Conservation (phyloP, 2,797 vertebrate species). For the Craterocephalus amniculus region DNA sequence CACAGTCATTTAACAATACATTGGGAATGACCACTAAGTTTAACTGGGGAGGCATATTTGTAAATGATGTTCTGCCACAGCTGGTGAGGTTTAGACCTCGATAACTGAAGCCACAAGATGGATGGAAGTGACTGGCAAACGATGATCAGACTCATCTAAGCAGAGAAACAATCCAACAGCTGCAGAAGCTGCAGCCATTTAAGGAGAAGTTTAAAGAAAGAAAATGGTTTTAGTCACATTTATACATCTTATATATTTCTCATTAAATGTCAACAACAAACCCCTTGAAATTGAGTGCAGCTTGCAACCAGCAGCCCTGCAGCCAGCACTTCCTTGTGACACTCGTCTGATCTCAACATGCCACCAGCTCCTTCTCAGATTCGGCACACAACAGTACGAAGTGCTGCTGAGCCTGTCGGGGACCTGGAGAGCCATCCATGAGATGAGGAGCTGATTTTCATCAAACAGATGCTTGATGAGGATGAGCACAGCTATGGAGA, state of each 20-base stretch:
- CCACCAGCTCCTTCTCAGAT: conserved; percentile 13
- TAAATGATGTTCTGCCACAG: conserved; percentile 1
- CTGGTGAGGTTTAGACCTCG: conserved; percentile 2
- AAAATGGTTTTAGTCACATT: background rate
- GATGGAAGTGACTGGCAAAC: conserved; percentile 1
- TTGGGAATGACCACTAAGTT: too few relatives aligned
- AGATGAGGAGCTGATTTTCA: background rate
- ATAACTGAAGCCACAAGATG: background rate
- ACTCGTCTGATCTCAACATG: conserved; percentile 9
- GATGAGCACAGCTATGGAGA: background rate
- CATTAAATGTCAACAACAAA: background rate
- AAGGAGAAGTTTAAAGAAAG: background rate
- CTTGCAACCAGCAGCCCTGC: background rate
- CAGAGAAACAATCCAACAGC: conserved; percentile 27
- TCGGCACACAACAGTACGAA: conserved; percentile 25
- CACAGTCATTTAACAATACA: too few relatives aligned
- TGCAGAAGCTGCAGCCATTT: conserved; percentile 9
- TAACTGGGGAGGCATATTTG: background rate
- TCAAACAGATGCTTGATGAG: background rate
- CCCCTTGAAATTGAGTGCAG: too few relatives aligned
- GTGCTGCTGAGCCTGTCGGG: conserved; percentile 14
- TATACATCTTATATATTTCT: background rate
- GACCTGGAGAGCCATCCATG: background rate
- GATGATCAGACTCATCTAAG: conserved; percentile 27
- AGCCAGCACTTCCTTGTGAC: conserved; percentile 2